These are phyloP conservation scores for Numida meleagris DNA, from an alignment of 2,113 vertebrate genomes.

Conservation along the genomic window DNA sequence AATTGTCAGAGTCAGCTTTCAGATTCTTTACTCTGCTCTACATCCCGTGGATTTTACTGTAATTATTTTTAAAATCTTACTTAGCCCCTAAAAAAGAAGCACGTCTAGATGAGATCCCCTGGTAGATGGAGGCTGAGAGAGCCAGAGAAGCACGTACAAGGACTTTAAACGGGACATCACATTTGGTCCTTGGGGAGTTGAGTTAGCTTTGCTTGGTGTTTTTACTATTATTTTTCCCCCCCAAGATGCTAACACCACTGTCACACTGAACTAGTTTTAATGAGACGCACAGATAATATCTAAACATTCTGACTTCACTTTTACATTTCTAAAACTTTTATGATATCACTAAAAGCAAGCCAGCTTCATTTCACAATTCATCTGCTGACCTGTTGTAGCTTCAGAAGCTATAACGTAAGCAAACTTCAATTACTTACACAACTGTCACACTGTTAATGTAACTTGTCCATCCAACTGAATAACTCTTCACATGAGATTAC, in stretches of 20 bases:
- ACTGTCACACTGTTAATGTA: neutral
- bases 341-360: neutral
- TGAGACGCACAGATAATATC: neutral
- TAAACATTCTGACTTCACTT: neutral
- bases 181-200: neutral
- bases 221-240: neutral
- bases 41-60: neutral
- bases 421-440: neutral
- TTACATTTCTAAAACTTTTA: neutral
- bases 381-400: conserved; percentile 4
- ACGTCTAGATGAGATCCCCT: neutral
- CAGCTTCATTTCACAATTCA: neutral
- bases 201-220: neutral
- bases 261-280: neutral
- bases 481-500: neutral
- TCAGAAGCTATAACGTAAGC: neutral
- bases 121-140: neutral
- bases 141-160: neutral
- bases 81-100: conserved; percentile 11
- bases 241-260: neutral
- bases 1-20: neutral
- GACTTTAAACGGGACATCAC: conserved; percentile 6
- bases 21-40: neutral
- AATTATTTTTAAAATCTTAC: conserved; percentile 21
- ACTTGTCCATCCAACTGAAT: neutral